phyloP scores from a whole-genome alignment of 2,888 invertebrate species.

The Lithophane leautieri region DNA sequence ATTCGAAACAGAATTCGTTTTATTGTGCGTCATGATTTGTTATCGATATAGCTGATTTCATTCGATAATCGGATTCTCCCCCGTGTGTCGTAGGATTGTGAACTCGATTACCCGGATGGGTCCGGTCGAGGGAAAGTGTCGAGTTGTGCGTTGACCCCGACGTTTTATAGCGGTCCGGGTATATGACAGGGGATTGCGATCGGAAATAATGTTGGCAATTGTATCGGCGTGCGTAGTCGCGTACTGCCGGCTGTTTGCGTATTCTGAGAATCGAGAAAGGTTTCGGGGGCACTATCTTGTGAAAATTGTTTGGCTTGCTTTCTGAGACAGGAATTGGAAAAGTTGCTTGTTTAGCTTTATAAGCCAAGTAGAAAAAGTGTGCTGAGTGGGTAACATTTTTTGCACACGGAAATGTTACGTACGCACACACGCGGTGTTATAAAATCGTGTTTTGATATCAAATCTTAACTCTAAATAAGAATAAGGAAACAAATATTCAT shows the following conservation, averaged over 20 bases:
- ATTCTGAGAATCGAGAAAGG: slow-evolving; percentile 41
- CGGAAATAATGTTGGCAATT: slow-evolving; percentile 59
- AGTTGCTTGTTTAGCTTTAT: neutral
- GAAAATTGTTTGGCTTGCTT: slow-evolving; percentile 37
- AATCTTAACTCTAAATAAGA: neutral
- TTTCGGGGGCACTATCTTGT: slow-evolving; percentile 28
- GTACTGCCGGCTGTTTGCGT: slow-evolving; percentile 26
- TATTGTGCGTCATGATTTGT: slow-evolving; percentile 61
- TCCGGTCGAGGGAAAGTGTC: slow-evolving; percentile 50
- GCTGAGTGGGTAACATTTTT: neutral
- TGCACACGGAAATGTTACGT: neutral
- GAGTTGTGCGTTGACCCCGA: slow-evolving; percentile 60
- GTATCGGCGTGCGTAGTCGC: slow-evolving; percentile 42
- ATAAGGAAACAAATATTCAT: neutral
- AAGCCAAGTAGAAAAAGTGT: neutral
- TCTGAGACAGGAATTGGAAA: neutral
- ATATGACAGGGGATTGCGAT: slow-evolving; percentile 48
- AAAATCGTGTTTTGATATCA: no score
- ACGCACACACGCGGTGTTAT: neutral
- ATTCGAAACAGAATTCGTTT: slow-evolving; percentile 58
- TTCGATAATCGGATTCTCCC: slow-evolving; percentile 58
- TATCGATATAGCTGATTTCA: slow-evolving; percentile 57
- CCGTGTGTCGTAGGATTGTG: slow-evolving; percentile 44
- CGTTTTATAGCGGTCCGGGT: slow-evolving; percentile 61
- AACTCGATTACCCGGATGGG: slow-evolving; percentile 62